These are phyloP conservation scores for Sphaerodactylus townsendi DNA, from an alignment of 2,113 vertebrate species.

Conservation along the genomic window DNA sequence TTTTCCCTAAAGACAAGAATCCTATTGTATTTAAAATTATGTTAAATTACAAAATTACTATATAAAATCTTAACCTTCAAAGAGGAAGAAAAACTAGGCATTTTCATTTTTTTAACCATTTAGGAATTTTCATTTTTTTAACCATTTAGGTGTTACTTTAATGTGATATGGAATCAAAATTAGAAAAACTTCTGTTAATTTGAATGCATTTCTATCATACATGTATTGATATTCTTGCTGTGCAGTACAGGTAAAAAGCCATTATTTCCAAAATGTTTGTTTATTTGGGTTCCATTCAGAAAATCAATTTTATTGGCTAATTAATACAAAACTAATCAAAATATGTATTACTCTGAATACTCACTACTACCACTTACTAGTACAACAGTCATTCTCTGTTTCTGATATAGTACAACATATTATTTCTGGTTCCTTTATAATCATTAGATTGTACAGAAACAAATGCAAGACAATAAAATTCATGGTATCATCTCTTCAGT, in stretches of 20 bases:
- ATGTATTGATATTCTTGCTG: neutral
- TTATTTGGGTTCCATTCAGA: neutral
- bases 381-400: too few species aligned
- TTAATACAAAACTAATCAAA: neutral
- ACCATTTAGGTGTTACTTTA: neutral
- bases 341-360: too few species aligned
- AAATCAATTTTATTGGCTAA: neutral
- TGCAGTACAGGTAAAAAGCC: neutral
- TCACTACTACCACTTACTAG: too few species aligned
- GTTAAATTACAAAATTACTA: neutral
- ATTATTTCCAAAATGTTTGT: neutral
- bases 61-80: constrained; percentile 17
- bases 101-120: too few species aligned
- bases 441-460: neutral
- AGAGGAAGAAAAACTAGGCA: neutral
- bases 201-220: neutral
- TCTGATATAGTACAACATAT: too few species aligned
- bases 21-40: constrained; percentile 19
- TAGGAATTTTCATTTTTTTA: too few species aligned
- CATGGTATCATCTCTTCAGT: neutral
- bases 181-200: neutral
- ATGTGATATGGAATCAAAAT: neutral
- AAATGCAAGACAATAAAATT: neutral
- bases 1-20: constrained; percentile 20
- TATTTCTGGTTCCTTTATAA: too few species aligned